Base-by-base conservation (phyloP, 1,140 invertebrate genomes). In the Subanguina moxae region DNA sequence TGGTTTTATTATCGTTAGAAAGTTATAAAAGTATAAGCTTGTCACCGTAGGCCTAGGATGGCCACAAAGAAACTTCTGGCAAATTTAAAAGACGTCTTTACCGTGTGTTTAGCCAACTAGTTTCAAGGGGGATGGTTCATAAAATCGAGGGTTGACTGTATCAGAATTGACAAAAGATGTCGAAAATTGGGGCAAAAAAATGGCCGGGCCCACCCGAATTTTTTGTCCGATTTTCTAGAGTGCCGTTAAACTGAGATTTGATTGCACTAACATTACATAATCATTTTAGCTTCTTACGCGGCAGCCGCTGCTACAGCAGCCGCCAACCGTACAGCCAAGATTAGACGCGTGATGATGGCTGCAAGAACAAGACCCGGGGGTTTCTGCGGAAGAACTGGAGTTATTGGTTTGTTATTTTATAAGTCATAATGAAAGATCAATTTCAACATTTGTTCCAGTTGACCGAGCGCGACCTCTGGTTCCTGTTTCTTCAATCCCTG, bases 401-500 rank as follows among this genome's bases (percentile, higher is more conserved):
- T 76, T 8, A 65, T 78, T 57, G 65, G 32, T 38, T 38, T 5
- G 32, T 38, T 38, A 5, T 38, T 38, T 38, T 11, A 38, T 5
- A 38, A 11, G 3, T 38, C 3, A 38, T 38, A 11, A 5, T 38
- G 3, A 38, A 38, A 38, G 45, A 21, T 74, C 42, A 32, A 62
- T 23, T 42, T 21, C 38, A n/a, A 43, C 72, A 17, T 15, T 25
- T 66, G 43, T 13, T 74, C 67, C 32, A 68, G 32, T 43, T 45
- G 66, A 43, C 45, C 68, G 30, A 63, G 75, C 19, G 56, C 67
- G 85, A 48, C 84, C 85, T 21, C 67, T 85, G 13, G 76, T 86
- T 7, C 85, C 85, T n/a, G 85, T 84, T 0, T 83, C 84, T 45
- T 82, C 84, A 17, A 84, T 86, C 19, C 86, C 86, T 19, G 85